phyloP scores from a whole-genome alignment of 2,113 vertebrate genomes.

The Glaucomys volans region DNA sequence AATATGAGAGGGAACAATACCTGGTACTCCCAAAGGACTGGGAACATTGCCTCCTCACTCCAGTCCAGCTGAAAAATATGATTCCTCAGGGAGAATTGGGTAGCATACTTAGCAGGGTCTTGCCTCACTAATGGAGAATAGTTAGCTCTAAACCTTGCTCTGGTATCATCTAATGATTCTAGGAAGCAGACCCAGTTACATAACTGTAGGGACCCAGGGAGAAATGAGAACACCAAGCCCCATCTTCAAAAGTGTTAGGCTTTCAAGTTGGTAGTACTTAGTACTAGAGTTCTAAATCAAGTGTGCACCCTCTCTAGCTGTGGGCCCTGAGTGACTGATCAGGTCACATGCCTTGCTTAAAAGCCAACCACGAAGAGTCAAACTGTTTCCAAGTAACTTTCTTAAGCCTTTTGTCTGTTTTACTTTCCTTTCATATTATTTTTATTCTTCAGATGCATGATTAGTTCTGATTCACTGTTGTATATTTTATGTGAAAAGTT shows the following conservation, averaged over 20 bases:
- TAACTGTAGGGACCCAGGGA: not conserved
- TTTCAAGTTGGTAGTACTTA: not conserved
- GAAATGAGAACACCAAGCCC: not conserved
- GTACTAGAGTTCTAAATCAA: not conserved
- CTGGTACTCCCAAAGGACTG: not conserved
- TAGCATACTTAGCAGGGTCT: not conserved
- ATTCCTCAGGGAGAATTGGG: not conserved
- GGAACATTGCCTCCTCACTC: not conserved
- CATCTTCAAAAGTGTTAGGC: not conserved
- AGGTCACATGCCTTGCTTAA: not conserved
- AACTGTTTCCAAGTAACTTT: not conserved
- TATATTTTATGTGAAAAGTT: not conserved
- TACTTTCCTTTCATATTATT: not conserved
- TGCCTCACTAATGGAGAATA: not conserved
- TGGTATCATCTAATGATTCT: not conserved
- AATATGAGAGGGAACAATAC: not conserved
- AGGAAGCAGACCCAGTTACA: not conserved
- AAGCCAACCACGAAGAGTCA: not conserved
- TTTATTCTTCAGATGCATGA: not conserved
- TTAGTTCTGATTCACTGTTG: not conserved
- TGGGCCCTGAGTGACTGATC: not conserved
- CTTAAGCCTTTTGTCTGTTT: not conserved
- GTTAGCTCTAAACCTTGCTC: not conserved
- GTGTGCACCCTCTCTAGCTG: not conserved
- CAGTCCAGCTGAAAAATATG: not conserved